Base-by-base conservation (phyloP, 2,888 invertebrate genomes). In the Hypomecis atomaria region DNA sequence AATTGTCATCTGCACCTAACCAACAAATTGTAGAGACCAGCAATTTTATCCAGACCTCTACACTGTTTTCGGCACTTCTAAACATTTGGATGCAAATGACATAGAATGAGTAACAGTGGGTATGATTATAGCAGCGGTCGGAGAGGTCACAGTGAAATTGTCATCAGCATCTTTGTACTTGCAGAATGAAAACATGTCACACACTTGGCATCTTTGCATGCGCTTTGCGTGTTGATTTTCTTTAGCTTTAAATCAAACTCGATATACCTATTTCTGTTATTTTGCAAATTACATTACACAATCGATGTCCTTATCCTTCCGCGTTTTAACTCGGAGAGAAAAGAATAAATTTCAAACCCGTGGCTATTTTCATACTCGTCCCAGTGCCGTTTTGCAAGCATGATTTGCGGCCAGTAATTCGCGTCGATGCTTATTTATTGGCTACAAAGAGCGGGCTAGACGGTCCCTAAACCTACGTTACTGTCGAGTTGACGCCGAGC, bases 401-500 rank as follows among this genome's bases (percentile, higher is more conserved):
- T 52, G 52, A 56, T 56, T 60, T 60, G 56, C 47, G 8, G 7
- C 8, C 37, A 45, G 33, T 65, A 56, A 60, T 52, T 55, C 52
- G 45, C 42, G 6, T 60, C 59, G 59, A 65, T 52, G 11, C 34
- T 56, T 59, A 65, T 60, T 65, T 65, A 65, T 57, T 42, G 59
- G 42, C 60, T 5, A 33, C 53, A 53, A 34, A 59, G 57, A 45
- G 34, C 34, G 49, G 52, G 38, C 45, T 34, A 62, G 70, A 71
- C 64, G 61, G 73, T 71, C 71, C 78, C 72, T 76, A 76, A 78
- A 67, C 67, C 75, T 72, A 64, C 71, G 62, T 72, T 75, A 70
- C 58, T 70, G 71, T 59, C 68, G 55, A 48, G 63, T 87, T 87
- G 87, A 87, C 83, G 72, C 71, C 47, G 65, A 70, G 87, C 87